A percentile compares a stretch with the other conserved stretches of the same genome.
Conservation (phyloP, 2,888 invertebrate genomes). For the Orthosia gothica region DNA sequence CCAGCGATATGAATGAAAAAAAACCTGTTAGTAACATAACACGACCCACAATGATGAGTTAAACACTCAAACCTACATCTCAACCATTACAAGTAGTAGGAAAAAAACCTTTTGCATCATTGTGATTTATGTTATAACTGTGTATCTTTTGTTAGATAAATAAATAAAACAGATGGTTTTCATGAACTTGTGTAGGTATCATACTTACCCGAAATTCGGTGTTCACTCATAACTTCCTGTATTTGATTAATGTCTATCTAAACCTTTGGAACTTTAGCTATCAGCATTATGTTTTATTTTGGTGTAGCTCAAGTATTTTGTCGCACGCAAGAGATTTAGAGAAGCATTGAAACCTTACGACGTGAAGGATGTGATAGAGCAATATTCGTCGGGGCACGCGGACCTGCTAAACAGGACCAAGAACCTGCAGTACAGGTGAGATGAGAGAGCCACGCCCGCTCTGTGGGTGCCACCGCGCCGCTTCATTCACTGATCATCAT, state of each 20-base stretch:
- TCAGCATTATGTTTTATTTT: slow-evolving; percentile 87
- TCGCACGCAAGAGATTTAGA: slow-evolving; percentile 97
- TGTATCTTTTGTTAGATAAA: too few species aligned
- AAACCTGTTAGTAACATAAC: slow-evolving; percentile 10
- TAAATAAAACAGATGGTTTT: background rate
- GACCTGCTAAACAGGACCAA: slow-evolving; percentile 97
- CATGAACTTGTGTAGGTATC: slow-evolving; percentile 5
- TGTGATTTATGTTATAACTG: too few species aligned
- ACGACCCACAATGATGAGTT: slow-evolving; percentile 2
- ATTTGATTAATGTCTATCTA: slow-evolving; percentile 21
- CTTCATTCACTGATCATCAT: slow-evolving; percentile 76
- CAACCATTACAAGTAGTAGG: slow-evolving; percentile 16
- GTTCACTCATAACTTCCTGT: slow-evolving; percentile 21
- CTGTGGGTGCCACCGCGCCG: slow-evolving; percentile 64
- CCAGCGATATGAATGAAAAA: slow-evolving; percentile 21
- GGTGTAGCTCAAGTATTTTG: slow-evolving; percentile 96
- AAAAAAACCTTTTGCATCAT: background rate
- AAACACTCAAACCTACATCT: slow-evolving; percentile 22
- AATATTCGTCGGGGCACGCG: slow-evolving; percentile 97
- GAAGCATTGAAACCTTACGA: slow-evolving; percentile 98
- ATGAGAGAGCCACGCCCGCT: slow-evolving; percentile 69
- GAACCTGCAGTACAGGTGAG: slow-evolving; percentile 96
- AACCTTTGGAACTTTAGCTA: slow-evolving; percentile 69
- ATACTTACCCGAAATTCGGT: background rate
- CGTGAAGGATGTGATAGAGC: slow-evolving; percentile 98